phyloP scores from a whole-genome alignment of 2,888 invertebrate genomes.

The Blastobasis lacticolella region DNA sequence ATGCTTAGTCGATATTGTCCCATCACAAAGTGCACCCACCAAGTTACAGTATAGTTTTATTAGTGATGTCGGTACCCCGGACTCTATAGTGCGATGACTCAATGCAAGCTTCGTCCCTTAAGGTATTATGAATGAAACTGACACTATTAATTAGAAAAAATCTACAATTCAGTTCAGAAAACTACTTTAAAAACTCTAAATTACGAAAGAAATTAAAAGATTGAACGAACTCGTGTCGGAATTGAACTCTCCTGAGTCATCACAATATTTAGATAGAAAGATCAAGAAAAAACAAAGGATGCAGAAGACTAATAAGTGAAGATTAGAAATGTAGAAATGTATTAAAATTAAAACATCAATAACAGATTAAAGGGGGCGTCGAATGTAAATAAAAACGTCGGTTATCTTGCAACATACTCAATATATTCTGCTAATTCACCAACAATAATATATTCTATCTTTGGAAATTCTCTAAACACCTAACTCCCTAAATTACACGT shows the following conservation, averaged over 20 bases:
- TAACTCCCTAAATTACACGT: constrained; percentile 40
- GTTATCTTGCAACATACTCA: constrained; percentile 64
- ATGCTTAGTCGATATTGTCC: neutral
- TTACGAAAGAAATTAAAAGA: constrained; percentile 17
- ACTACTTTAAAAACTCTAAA: constrained; percentile 17
- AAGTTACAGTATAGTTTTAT: constrained; percentile 3
- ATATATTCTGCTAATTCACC: constrained; percentile 66
- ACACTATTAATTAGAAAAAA: neutral
- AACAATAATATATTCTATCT: constrained; percentile 47
- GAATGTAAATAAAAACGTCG: constrained; percentile 60
- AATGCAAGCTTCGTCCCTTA: constrained; percentile 71
- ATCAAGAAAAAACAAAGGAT: constrained; percentile 27
- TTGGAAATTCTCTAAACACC: constrained; percentile 38
- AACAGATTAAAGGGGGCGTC: constrained; percentile 31
- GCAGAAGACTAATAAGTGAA: constrained; percentile 33
- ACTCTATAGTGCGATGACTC: constrained; percentile 73
- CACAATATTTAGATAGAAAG: constrained; percentile 59
- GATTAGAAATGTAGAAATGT: constrained; percentile 52
- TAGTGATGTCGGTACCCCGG: constrained; percentile 37
- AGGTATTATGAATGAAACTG: constrained; percentile 26
- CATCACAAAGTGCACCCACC: constrained; percentile 28
- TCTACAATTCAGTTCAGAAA: constrained; percentile 12
- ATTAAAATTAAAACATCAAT: constrained; percentile 35
- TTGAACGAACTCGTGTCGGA: constrained; percentile 29
- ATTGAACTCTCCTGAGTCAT: constrained; percentile 65